A percentile compares a stretch with the other conserved stretches of the same genome.
phyloP scores from a whole-genome alignment of 2,113 vertebrate species.

The Albula glossodonta region DNA sequence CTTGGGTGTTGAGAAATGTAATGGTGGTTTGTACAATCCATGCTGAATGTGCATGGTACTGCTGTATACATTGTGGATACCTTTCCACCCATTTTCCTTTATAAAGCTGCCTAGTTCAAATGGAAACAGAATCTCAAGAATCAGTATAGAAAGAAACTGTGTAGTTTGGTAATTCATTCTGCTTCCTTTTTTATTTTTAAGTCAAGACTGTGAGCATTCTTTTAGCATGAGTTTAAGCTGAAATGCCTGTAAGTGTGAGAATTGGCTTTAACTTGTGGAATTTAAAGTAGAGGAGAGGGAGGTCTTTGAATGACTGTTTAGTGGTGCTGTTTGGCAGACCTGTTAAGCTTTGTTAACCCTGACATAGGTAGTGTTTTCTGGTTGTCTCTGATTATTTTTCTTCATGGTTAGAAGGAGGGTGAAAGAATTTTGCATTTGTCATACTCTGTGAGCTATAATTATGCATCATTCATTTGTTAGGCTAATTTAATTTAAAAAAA shows the following conservation, averaged over 20 bases:
- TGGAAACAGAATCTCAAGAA: too few relatives aligned
- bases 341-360: not conserved
- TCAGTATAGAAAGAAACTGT: too few relatives aligned
- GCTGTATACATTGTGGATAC: too few relatives aligned
- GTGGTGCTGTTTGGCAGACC: not conserved
- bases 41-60: too few relatives aligned
- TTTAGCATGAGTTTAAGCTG: not conserved
- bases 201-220: not conserved
- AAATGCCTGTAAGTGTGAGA: not conserved
- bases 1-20: too few relatives aligned
- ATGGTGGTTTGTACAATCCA: too few relatives aligned
- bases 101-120: too few relatives aligned
- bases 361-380: not conserved
- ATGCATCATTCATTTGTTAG: not conserved
- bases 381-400: not conserved
- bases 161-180: too few relatives aligned
- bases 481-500: not conserved
- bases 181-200: not conserved
- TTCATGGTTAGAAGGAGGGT: not conserved
- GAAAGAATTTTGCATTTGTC: too few relatives aligned
- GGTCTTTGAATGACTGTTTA: not conserved
- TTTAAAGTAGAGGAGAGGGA: not conserved
- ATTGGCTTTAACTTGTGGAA: not conserved
- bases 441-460: too few relatives aligned
- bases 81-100: too few relatives aligned